Conservation (phyloP, 2,797 vertebrate genomes). For the Coregonus sp. region DNA sequence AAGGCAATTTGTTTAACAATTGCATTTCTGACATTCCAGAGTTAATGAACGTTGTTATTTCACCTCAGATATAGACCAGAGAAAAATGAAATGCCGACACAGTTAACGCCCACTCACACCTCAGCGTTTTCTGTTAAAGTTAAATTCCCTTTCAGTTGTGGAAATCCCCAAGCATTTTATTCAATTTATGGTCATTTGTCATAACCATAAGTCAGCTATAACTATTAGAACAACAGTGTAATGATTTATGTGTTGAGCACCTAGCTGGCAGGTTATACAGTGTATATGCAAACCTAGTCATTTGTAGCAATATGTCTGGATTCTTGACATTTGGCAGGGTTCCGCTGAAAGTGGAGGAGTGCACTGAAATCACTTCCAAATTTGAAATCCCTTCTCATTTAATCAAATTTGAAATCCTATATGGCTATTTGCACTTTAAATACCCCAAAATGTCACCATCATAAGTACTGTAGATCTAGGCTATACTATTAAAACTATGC, state of each 20-base stretch:
- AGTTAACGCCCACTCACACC: neutral
- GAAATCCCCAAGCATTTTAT: slow-evolving; percentile 15
- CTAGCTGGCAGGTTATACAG: slow-evolving; percentile 2
- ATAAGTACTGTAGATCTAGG: neutral
- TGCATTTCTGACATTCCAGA: slow-evolving; percentile 1
- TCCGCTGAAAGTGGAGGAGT: neutral
- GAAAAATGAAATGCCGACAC: neutral
- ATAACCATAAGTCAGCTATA: neutral
- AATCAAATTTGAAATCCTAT: neutral
- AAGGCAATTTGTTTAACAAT: neutral
- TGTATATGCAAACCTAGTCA: slow-evolving; percentile 13
- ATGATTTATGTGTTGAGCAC: slow-evolving; percentile 14
- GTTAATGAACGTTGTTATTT: neutral
- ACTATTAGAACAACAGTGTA: neutral
- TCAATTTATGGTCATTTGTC: slow-evolving; percentile 16
- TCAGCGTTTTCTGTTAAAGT: neutral
- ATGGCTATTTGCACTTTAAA: neutral
- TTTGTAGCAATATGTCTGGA: slow-evolving; percentile 8
- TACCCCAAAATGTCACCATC: neutral
- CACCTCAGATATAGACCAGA: neutral
- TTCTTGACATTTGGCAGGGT: neutral
- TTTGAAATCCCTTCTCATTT: neutral
- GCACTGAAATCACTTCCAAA: neutral
- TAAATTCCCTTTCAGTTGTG: neutral
- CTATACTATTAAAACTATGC: neutral